Base-by-base conservation (phyloP, 2,113 vertebrate genomes). In the Crotalus tigris region DNA sequence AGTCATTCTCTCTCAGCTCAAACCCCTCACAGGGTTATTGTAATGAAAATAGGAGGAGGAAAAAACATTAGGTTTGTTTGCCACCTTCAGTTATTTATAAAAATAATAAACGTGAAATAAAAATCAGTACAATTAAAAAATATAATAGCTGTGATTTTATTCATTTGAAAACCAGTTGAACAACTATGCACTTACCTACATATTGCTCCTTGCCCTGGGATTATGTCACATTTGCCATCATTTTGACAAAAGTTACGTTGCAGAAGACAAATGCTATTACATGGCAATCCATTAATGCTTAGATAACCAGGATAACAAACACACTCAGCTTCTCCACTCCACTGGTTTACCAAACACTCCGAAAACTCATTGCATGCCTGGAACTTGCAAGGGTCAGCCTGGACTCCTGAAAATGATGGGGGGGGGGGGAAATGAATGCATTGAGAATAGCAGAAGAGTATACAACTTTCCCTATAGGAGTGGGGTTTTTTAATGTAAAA, bases 311-410 rank as follows among this genome's bases (percentile, higher is more conserved):
- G 97, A 3, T 98, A 95, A 59, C 99, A 99, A 61, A 98, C 98
- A 0, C 99, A 99, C 96, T 99, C 98, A 0, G 98, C 98, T 95
- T 99, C 99, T 17, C 98, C 98, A 0, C 97, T 98, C 98, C 98
- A 98, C 4, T 96, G 97, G 87, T 98, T 99, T 15, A 99, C 98
- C 92, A 98, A 93, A 91, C 99, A 99, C 39, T 98, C 97, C 0
- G 99, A 99, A 95, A 99, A 99, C 75, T 99, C 98, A 10, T 99
- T 99, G 95, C 99, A 99, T 4, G 99, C 98, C 95, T 99, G 99
- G 97, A 99, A 99, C 95, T 99, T 99, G 97, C 99, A 99, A 33
- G 98, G 98, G 85, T 99, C 98, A 0, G 99, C 99, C 81, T 97
- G 95, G 64, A 99, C 98, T 53, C 99, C 99, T 99, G 95, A 55